A percentile compares a stretch with the other conserved stretches of the same genome.
phyloP scores from a whole-genome alignment of 2,888 invertebrate species.

The Philopedon plagiatum region DNA sequence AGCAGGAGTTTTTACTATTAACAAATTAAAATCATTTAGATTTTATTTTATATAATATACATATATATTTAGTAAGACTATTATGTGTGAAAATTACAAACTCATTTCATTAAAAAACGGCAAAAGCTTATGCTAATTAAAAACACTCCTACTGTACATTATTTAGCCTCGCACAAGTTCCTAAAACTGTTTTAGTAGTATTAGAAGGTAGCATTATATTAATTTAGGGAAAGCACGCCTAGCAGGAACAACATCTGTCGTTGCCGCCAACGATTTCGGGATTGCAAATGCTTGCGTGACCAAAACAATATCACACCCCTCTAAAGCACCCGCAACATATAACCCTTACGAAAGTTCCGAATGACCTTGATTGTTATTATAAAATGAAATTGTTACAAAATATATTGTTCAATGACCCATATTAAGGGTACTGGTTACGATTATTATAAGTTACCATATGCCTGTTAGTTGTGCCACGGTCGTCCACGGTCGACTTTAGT shows the following conservation, averaged over 20 bases:
- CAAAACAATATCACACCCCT: constrained; percentile 30
- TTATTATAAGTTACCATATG: no score
- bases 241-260: constrained; percentile 18
- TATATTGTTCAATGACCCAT: not conserved
- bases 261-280: constrained; percentile 16
- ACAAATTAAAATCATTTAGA: no score
- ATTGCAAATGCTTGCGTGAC: constrained; percentile 24
- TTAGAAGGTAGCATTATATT: not conserved
- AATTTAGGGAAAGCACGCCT: constrained; percentile 17
- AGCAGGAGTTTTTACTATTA: no score
- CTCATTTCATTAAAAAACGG: no score
- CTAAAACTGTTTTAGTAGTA: not conserved
- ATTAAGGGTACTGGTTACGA: not conserved
- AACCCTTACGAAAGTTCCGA: constrained; percentile 15
- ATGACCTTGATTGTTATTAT: not conserved
- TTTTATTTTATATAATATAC: no score
- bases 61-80: no score
- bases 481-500: no score
- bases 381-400: not conserved
- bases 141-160: not conserved
- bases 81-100: no score
- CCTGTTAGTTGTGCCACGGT: no score
- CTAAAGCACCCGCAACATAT: constrained; percentile 19
- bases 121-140: no score
- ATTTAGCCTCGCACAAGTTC: not conserved